phyloP scores from a whole-genome alignment of 2,797 vertebrate genomes.

The Vireo griseus region DNA sequence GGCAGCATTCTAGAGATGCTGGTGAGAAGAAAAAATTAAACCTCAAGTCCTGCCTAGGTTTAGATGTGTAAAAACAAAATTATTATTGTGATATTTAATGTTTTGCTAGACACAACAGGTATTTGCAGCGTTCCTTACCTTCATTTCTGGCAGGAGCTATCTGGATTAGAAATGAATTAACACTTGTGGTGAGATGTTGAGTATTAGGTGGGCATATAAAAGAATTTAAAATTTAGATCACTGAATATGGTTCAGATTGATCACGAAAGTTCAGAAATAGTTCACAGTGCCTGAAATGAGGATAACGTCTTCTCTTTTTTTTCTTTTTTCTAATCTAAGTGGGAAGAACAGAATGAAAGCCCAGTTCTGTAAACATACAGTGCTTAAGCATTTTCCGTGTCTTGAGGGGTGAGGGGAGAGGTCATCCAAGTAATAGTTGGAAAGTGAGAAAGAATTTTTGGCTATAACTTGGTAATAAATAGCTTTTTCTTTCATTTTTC shows the following conservation, averaged over 20 bases:
- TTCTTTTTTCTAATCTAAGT: background rate
- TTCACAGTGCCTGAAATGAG: background rate
- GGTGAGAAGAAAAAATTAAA: background rate
- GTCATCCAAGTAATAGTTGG: background rate
- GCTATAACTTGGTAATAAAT: background rate
- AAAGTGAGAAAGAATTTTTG: background rate
- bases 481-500: conserved; percentile 18
- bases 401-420: background rate
- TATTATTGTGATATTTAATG: background rate
- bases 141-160: background rate
- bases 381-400: background rate
- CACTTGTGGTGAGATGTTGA: background rate
- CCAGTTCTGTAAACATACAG: background rate
- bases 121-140: background rate
- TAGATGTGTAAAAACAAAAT: background rate
- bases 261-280: background rate
- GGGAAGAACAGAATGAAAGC: background rate
- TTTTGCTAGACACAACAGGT: background rate
- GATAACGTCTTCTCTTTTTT: background rate
- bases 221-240: background rate
- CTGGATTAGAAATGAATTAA: background rate
- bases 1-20: background rate
- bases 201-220: background rate
- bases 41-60: background rate
- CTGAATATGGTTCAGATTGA: background rate